Evolutionary conservation across 2,888 invertebrate species (phyloP), one percentile per base, ranked within the genome.

Genomic region (Eucera pruinosa): DNA sequence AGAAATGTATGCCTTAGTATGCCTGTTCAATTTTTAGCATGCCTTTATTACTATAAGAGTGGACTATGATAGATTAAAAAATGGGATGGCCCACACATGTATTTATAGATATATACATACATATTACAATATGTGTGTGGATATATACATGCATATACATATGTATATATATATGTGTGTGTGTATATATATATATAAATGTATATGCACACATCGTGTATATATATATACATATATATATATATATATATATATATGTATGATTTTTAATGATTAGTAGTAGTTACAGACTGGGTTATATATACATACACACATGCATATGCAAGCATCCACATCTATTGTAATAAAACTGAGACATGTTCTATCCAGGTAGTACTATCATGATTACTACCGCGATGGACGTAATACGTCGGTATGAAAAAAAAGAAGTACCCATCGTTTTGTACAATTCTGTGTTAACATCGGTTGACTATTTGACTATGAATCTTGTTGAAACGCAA

Each of bases 11-110:
- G 55, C 70, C 67, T 79, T 71, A 79, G 71, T 57, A 82, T 69
- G 58, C 70, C 72, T 80, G 77, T 75, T 82, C 78, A 82, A 82
- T 72, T 78, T 58, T 66, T 81, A 69, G 66, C 62, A 79, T 81
- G 85, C 85, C 85, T 85, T 85, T 85, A 78, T 81, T 79, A 48
- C 83, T 81, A 85, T 73, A 66, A 76, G 64, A 77, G 78, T 83
- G 85, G 85, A 85, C 77, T 85, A 83, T 67, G 48, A 83, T 81
- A 77, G 78, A 80, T 84, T 82, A 80, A 80, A 82, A 80, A 75
- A 70, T 82, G 77, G 84, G 83, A 82, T 82, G 48, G 84, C 84
- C 27, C 27, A 69, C 69, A 81, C 69, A 66, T 84, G 75, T 84
- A 84, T 84, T 80, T 84, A 80, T 82, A 84, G 33, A 75, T 73